A percentile compares a stretch with the other conserved stretches of the same genome.
Conservation (phyloP, 2,113 vertebrate genomes). For the Serinus canaria region DNA sequence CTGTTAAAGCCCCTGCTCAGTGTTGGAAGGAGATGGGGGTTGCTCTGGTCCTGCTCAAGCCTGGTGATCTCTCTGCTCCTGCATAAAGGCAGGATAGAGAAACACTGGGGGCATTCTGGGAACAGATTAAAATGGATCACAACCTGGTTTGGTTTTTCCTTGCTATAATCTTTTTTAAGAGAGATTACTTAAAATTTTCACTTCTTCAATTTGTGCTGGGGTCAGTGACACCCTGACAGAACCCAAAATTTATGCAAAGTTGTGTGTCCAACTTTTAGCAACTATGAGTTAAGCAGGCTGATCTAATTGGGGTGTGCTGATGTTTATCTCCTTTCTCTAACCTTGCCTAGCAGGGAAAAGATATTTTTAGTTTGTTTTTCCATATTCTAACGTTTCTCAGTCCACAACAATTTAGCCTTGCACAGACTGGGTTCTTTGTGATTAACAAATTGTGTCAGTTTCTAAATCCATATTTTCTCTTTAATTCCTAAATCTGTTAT, state of each 20-base stretch:
- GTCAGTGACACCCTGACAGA: background rate
- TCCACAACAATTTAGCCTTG: constrained; percentile 36
- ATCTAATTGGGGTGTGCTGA: background rate
- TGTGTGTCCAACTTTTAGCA: background rate
- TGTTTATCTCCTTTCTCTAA: constrained; percentile 4
- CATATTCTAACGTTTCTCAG: background rate
- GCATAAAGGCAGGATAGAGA: background rate
- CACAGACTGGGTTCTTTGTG: background rate
- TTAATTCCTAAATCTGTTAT: constrained; percentile 42
- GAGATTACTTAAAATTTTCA: background rate
- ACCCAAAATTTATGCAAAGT: background rate
- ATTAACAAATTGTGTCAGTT: constrained; percentile 12
- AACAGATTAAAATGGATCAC: background rate
- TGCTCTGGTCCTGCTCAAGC: background rate
- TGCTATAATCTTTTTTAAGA: background rate
- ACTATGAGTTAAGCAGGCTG: background rate
- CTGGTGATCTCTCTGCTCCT: background rate
- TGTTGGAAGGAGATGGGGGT: background rate
- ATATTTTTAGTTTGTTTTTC: constrained; percentile 41
- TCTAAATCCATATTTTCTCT: constrained; percentile 16
- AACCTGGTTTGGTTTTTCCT: background rate
- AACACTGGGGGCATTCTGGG: background rate
- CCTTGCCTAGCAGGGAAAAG: background rate
- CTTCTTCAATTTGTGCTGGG: background rate
- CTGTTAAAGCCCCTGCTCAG: background rate